Conservation (phyloP, 2,113 vertebrate genomes). For the Muscicapa adusta region DNA sequence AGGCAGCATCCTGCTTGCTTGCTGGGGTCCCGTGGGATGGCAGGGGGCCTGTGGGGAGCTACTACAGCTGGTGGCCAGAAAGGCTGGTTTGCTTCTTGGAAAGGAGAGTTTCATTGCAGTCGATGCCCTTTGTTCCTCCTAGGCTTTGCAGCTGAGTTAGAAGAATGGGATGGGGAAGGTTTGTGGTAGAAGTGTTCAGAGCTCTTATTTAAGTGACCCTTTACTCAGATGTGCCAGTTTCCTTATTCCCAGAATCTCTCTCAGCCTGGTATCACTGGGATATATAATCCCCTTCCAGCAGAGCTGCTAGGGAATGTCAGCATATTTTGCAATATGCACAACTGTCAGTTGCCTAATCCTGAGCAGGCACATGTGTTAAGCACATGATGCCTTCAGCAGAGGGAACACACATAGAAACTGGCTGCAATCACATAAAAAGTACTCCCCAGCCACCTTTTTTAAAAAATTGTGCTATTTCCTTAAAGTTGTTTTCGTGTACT, state of each 20-base stretch:
- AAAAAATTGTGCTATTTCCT: slow-evolving; percentile 1
- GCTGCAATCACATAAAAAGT: neutral
- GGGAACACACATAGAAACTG: slow-evolving; percentile 1
- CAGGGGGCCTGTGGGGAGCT: neutral
- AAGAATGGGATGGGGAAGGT: neutral
- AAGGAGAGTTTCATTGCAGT: slow-evolving; percentile 6
- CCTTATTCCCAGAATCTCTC: slow-evolving; percentile 47
- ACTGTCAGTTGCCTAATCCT: slow-evolving; percentile 44
- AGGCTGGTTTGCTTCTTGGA: neutral
- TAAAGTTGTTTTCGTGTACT: neutral
- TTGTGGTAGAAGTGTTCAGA: neutral
- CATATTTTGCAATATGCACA: slow-evolving; percentile 5
- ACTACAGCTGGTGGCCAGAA: neutral
- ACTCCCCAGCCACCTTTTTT: neutral
- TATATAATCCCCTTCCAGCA: slow-evolving; percentile 1
- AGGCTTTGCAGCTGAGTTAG: neutral
- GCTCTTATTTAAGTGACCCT: slow-evolving; percentile 23
- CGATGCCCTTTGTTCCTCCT: neutral
- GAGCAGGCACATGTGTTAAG: slow-evolving; percentile 51
- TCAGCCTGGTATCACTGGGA: slow-evolving; percentile 23
- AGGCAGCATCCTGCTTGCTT: neutral
- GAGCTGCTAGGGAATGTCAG: slow-evolving; percentile 21
- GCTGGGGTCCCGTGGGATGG: neutral
- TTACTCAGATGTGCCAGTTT: slow-evolving; percentile 6
- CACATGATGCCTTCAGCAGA: slow-evolving; percentile 32